These are phyloP conservation scores for Scelioninae gen. 1 DNA, from an alignment of 2,888 invertebrate genomes.

Conservation along the genomic window DNA sequence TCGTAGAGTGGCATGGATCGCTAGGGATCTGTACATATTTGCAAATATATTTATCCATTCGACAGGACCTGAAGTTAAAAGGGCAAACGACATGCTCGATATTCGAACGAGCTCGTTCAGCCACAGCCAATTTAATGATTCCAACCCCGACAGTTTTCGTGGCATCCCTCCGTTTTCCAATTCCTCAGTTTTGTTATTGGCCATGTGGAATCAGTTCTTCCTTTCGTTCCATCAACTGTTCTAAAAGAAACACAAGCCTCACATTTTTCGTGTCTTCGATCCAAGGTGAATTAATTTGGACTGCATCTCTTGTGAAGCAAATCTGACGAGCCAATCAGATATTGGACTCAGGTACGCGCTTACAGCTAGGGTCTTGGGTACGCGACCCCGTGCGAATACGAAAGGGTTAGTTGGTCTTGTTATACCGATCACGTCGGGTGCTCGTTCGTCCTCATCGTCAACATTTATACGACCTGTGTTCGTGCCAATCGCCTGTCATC, in stretches of 20 bases:
- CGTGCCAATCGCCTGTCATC: slow-evolving; percentile 31
- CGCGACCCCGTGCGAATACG: slow-evolving; percentile 30
- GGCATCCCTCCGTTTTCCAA: neutral
- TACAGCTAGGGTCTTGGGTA: slow-evolving; percentile 49
- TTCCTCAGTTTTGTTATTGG: neutral
- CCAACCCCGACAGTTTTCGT: slow-evolving; percentile 63
- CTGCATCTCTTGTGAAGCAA: too few species aligned
- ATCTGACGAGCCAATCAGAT: slow-evolving; percentile 57
- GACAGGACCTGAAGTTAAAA: slow-evolving; percentile 79
- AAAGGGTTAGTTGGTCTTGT: slow-evolving; percentile 68
- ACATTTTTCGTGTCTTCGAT: slow-evolving; percentile 8
- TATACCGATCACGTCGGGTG: slow-evolving; percentile 65
- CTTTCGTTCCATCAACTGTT: neutral
- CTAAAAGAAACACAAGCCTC: neutral
- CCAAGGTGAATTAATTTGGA: neutral
- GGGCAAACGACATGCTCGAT: slow-evolving; percentile 78
- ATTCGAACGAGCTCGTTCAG: slow-evolving; percentile 76
- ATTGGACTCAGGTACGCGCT: slow-evolving; percentile 60
- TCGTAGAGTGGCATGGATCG: slow-evolving; percentile 72
- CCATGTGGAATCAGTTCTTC: slow-evolving; percentile 1
- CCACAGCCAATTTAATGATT: slow-evolving; percentile 81
- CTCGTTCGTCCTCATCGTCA: slow-evolving; percentile 46
- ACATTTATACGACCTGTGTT: slow-evolving; percentile 30
- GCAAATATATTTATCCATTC: slow-evolving; percentile 82
- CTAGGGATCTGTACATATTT: slow-evolving; percentile 79